Conservation (phyloP, 2,888 invertebrate genomes). For the Dichetophora obliterata region DNA sequence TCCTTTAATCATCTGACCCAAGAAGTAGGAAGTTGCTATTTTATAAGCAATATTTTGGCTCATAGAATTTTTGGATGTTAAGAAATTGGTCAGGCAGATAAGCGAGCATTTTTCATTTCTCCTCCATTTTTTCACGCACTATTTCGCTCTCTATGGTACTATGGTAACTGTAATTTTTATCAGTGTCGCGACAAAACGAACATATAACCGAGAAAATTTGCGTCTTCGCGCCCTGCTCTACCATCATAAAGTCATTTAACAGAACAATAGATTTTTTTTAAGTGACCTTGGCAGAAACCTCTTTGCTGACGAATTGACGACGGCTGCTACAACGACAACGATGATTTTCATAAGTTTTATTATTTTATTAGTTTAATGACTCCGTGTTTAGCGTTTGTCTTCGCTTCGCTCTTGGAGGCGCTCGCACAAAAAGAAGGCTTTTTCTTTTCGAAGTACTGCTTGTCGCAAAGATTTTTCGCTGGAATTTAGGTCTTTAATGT, state of each 20-base stretch:
- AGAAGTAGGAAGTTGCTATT: background rate
- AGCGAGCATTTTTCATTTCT: background rate
- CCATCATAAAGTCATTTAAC: conserved; percentile 45
- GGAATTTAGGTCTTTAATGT: conserved; percentile 34
- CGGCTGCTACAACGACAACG: conserved; percentile 42
- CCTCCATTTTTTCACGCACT: background rate
- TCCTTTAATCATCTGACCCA: background rate
- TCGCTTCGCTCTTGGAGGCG: background rate
- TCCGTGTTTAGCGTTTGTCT: conserved; percentile 12
- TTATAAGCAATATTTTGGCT: background rate
- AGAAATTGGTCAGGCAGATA: background rate
- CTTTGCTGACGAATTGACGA: background rate
- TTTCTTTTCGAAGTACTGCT: conserved; percentile 5
- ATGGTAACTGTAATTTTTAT: background rate
- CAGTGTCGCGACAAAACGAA: conserved; percentile 4
- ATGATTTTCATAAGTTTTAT: conserved; percentile 49
- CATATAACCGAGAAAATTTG: conserved; percentile 44
- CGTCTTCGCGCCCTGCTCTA: conserved; percentile 26
- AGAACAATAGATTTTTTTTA: background rate
- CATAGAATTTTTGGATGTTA: too few species aligned
- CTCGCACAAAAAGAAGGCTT: background rate
- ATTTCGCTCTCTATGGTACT: background rate
- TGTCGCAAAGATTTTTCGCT: conserved; percentile 26
- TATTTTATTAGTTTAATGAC: conserved; percentile 56
- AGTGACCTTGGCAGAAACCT: conserved; percentile 26